These are phyloP conservation scores for Conopomorpha cramerella DNA, from an alignment of 1,140 invertebrate genomes.

Conservation along the genomic window DNA sequence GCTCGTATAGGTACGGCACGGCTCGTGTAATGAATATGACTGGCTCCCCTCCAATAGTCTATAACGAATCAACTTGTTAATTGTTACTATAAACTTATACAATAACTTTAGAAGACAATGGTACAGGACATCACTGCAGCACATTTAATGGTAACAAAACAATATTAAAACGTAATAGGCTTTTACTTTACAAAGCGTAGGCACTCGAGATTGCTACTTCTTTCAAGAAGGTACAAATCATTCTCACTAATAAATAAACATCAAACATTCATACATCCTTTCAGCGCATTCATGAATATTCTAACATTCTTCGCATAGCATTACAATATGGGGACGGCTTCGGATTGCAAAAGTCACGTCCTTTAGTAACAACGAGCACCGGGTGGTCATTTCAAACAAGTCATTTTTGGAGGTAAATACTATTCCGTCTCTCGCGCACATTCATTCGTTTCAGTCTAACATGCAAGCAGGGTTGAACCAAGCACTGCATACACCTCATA, in stretches of 20 bases:
- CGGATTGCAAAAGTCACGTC: constrained; percentile 37
- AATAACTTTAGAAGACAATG: constrained; percentile 53
- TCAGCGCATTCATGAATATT: constrained; percentile 15
- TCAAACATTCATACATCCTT: constrained; percentile 18
- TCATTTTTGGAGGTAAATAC: constrained; percentile 27
- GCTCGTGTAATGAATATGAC: constrained; percentile 8
- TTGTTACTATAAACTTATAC: constrained; percentile 53
- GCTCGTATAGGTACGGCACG: constrained; percentile 4
- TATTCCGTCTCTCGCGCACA: no score
- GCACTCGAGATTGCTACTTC: constrained; percentile 60
- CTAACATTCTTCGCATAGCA: constrained; percentile 26
- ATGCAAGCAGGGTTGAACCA: constrained; percentile 30
- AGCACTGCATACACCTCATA: no score
- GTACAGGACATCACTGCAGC: constrained; percentile 50
- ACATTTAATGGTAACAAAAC: constrained; percentile 58
- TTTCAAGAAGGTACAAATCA: constrained; percentile 40
- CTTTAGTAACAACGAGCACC: constrained; percentile 47
- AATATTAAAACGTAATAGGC: constrained; percentile 47
- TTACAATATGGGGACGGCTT: constrained; percentile 45
- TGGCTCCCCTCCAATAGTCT: constrained; percentile 24
- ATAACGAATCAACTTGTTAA: constrained; percentile 59
- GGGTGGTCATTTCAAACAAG: constrained; percentile 50
- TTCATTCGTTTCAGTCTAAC: constrained; percentile 42
- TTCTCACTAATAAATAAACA: constrained; percentile 57
- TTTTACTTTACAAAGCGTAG: constrained; percentile 59